A percentile compares a stretch with the other conserved stretches of the same genome.
Conservation (phyloP, 2,888 invertebrate genomes). For the Mystacides longicornis region DNA sequence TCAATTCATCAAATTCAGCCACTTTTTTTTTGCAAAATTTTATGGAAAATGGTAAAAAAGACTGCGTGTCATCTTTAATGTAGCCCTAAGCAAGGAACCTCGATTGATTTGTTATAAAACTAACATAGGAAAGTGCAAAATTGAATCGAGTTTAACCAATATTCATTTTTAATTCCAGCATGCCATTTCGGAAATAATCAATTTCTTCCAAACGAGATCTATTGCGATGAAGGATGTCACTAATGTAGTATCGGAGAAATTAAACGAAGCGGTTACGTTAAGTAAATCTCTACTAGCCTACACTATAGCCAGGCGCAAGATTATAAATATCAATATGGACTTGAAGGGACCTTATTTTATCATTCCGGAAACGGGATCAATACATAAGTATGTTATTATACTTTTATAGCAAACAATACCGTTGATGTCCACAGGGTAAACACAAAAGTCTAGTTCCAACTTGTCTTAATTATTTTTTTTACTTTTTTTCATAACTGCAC, state of each 20-base stretch:
- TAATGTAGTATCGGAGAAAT: constrained; percentile 31
- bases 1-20: no score
- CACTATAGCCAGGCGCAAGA: constrained; percentile 48
- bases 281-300: constrained; percentile 45
- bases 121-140: no score
- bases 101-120: no score
- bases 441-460: no score
- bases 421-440: no score
- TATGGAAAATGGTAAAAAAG: no score
- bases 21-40: no score
- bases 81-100: no score
- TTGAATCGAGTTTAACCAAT: neutral
- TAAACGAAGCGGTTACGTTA: constrained; percentile 35
- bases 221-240: constrained; percentile 41
- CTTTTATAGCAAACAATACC: no score
- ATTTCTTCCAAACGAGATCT: constrained; percentile 57
- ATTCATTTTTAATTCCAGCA: constrained; percentile 47
- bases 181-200: constrained; percentile 61
- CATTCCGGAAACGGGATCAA: constrained; percentile 65
- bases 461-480: no score
- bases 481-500: no score
- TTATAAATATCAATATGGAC: constrained; percentile 64
- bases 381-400: constrained; percentile 47
- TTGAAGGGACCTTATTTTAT: constrained; percentile 69
- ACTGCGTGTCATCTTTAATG: no score